phyloP scores from a whole-genome alignment of 2,113 vertebrate genomes.

The Gallinago undulata region DNA sequence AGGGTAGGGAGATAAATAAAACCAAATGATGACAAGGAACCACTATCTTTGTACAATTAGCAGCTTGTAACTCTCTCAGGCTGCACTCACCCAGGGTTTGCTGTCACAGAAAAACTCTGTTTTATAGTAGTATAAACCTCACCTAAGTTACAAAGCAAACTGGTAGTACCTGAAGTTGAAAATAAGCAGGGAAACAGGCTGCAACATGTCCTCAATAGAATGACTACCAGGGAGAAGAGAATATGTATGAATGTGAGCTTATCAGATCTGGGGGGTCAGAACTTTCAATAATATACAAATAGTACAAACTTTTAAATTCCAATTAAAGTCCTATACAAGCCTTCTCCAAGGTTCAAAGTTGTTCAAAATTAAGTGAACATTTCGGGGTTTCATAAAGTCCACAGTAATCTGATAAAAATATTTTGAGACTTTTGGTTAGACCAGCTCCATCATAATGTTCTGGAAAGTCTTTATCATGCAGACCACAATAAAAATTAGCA shows the following conservation, averaged over 20 bases:
- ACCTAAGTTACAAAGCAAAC: not conserved
- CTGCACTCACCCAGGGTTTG: not conserved
- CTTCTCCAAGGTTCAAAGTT: not conserved
- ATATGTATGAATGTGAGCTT: fast-evolving
- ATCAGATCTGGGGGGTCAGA: not conserved
- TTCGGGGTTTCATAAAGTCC: not conserved
- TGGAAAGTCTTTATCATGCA: not conserved
- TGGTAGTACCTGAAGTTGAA: not conserved
- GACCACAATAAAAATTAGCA: not conserved
- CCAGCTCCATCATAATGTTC: not conserved
- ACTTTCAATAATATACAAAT: not conserved
- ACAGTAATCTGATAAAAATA: not conserved
- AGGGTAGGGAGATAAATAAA: not conserved
- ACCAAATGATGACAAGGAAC: not conserved
- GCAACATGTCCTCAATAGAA: not conserved
- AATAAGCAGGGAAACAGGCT: not conserved
- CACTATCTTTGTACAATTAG: not conserved
- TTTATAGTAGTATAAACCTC: not conserved
- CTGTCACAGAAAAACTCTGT: not conserved
- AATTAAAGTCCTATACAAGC: not conserved
- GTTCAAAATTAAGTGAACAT: not conserved
- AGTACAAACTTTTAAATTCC: not conserved
- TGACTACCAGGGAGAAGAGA: not conserved
- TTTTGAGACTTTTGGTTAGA: not conserved
- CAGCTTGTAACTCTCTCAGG: not conserved